These are phyloP conservation scores for Ceramica pisi DNA, from an alignment of 2,888 invertebrate genomes.

Conservation along the genomic window DNA sequence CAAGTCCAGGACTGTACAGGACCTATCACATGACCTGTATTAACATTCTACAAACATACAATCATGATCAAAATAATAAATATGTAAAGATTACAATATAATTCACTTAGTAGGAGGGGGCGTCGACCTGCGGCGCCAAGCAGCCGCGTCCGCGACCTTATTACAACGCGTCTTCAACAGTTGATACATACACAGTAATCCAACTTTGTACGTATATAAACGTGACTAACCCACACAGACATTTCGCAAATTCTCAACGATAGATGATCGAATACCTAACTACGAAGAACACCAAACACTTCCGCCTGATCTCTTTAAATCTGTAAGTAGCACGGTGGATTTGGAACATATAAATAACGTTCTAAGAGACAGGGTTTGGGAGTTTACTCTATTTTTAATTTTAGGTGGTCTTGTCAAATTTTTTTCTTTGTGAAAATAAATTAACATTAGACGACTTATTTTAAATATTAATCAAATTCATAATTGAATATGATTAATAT, in stretches of 20 bases:
- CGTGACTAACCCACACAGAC: conserved; percentile 64
- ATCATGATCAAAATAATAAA: conserved; percentile 60
- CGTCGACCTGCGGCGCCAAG: conserved; percentile 84
- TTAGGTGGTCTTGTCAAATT: conserved; percentile 32
- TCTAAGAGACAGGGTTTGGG: conserved; percentile 54
- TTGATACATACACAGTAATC: conserved; percentile 64
- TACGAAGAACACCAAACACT: conserved; percentile 52
- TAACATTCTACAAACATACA: conserved; percentile 44
- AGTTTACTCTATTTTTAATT: conserved; percentile 44
- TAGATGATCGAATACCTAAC: conserved; percentile 58
- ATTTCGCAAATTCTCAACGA: conserved; percentile 56
- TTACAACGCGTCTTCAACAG: conserved; percentile 75
- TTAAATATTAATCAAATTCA: conserved; percentile 37
- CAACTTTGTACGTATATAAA: conserved; percentile 63
- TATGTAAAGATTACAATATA: conserved; percentile 73
- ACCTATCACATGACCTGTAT: conserved; percentile 48
- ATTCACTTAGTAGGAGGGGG: conserved; percentile 80
- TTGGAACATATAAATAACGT: conserved; percentile 62
- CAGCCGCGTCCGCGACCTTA: conserved; percentile 87
- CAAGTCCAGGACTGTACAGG: conserved; percentile 18
- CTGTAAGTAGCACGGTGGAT: conserved; percentile 62
- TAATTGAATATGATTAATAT: too few species aligned
- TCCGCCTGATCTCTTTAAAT: conserved; percentile 66
- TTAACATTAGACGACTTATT: conserved; percentile 32
- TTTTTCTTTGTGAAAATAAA: conserved; percentile 32